phyloP scores from a whole-genome alignment of 2,797 vertebrate species.

The Xiphophorus birchmanni region DNA sequence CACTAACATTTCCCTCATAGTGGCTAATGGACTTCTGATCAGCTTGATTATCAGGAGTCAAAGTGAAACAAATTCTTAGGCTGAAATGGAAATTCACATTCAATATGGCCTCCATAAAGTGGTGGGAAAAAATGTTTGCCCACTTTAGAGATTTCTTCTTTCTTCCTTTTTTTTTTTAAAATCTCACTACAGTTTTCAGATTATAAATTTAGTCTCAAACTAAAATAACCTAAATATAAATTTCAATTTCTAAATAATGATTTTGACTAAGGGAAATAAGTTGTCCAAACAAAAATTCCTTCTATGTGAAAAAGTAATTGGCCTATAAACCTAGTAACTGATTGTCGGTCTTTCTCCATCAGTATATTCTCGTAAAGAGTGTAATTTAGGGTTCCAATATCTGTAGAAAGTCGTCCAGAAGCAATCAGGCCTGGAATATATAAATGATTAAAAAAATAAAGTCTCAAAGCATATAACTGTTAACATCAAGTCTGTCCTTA shows the following conservation, averaged over 20 bases:
- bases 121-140: not conserved
- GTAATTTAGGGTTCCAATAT: not conserved
- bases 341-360: not conserved
- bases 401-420: not conserved
- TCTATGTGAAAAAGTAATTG: not conserved
- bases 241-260: not conserved
- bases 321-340: not conserved
- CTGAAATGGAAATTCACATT: not conserved
- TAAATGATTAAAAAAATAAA: not conserved
- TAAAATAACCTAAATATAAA: not conserved
- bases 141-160: no score
- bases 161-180: not conserved
- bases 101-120: not conserved
- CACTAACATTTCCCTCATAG: not conserved
- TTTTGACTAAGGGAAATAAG: not conserved
- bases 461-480: not conserved
- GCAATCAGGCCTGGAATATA: not conserved
- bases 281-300: not conserved
- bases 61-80: not conserved
- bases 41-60: not conserved
- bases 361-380: not conserved
- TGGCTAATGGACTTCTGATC: not conserved
- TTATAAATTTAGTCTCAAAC: not conserved
- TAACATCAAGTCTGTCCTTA: not conserved
- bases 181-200: not conserved